Conservation (phyloP, 2,113 vertebrate species). For the Heterocephalus glaber region DNA sequence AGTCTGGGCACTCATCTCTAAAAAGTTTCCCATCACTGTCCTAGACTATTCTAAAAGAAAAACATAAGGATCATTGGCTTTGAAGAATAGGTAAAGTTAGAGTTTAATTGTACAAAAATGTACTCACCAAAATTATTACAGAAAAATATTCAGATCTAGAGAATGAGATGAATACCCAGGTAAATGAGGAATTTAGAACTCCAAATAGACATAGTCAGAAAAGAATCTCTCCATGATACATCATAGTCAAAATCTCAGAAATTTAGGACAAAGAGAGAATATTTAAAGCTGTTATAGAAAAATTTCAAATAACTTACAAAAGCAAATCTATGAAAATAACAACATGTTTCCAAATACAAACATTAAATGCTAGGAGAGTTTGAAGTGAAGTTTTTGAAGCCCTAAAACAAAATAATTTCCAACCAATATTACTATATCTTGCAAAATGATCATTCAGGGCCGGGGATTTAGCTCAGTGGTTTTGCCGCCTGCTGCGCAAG, state of each 20-base stretch:
- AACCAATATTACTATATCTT: neutral
- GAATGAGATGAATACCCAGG: neutral
- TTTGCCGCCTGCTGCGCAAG: too few species aligned
- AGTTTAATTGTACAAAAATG: neutral
- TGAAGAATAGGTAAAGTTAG: neutral
- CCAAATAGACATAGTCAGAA: neutral
- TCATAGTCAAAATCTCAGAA: neutral
- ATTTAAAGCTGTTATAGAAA: neutral
- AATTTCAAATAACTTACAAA: neutral
- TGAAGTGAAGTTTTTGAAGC: neutral
- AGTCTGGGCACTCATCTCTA: neutral
- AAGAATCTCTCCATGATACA: neutral
- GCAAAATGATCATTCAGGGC: neutral
- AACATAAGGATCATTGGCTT: neutral
- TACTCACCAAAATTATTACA: neutral
- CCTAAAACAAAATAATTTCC: neutral
- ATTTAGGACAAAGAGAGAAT: neutral
- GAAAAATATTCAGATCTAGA: neutral
- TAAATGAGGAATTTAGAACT: neutral
- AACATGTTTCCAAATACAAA: neutral
- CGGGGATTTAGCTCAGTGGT: too few species aligned
- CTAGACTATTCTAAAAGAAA: neutral
- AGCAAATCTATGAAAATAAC: neutral
- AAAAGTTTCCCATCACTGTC: neutral
- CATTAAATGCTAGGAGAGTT: neutral